Base-by-base conservation (phyloP, 2,113 vertebrate species). In the Phocoena phocoena region DNA sequence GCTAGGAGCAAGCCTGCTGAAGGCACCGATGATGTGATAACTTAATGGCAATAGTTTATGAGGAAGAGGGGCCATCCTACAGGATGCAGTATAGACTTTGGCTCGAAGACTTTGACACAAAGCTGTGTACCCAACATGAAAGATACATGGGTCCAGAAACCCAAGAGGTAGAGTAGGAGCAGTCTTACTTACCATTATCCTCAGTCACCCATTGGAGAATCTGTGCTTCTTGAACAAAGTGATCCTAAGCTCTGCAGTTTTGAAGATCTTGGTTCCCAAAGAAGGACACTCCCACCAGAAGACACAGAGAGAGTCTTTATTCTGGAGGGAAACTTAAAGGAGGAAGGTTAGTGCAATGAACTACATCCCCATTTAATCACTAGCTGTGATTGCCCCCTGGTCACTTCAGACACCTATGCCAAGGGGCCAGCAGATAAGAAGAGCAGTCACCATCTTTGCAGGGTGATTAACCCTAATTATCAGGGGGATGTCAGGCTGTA, bases 11-110 rank as follows among this genome's bases (percentile, higher is more conserved):
- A 53, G 14, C 62, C 21, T 44, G n/a, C n/a, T 2, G 0, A 38
- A 62, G 67, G 0, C 8, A 0, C 33, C 20, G 0, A 28, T 11
- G 20, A 68, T 33, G 44, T 18, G 44, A 20, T 7, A 28, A 41
- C 5, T 41, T 15, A 41, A 67, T 20, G 38, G 41, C 41, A 18
- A 8, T 5, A 1, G 6, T 60, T 44, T 12, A 4, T 17, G 14
- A 31, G 31, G 23, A 17, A 5, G 4, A 36, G 50, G 38, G 68
- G 3, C 33, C 63, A n/a, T 9, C 33, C 80, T 62, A 10, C 23
- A 15, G 4, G 17, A 60, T 23, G n/a, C 20, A 33, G 41, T 2
- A 18, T 17, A 21, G 2, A 11, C 28, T 36, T 25, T 3, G 10
- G 36, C 9, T 79, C 50, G 55, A 76, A 68, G 44, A 63, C 20